phyloP scores from a whole-genome alignment of 2,113 vertebrate genomes.

The Agapornis roseicollis region DNA sequence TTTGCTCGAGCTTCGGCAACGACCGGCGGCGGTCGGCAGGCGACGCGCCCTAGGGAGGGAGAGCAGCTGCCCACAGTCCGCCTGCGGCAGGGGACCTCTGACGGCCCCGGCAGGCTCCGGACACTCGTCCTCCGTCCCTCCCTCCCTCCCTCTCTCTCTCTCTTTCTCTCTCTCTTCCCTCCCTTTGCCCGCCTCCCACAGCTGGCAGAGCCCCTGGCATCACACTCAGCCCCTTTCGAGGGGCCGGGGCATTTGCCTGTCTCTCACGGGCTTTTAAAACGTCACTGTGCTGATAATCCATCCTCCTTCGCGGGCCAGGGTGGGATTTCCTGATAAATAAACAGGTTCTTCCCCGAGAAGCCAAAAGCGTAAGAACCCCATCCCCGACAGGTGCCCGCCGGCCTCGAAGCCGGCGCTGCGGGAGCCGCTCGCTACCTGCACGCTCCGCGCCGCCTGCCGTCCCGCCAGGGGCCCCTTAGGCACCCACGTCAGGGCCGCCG shows the following conservation, averaged over 20 bases:
- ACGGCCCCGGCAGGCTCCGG: constrained; percentile 35
- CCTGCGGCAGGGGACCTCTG: constrained; percentile 35
- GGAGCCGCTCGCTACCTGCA: not conserved
- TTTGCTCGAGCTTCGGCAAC: not conserved
- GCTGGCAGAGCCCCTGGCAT: not conserved
- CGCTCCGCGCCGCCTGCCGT: not conserved
- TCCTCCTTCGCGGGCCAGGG: not conserved
- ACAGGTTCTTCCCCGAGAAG: not conserved
- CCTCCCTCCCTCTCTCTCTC: constrained; percentile 16
- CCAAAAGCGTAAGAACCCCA: not conserved
- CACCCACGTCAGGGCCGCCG: not conserved
- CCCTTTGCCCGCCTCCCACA: constrained; percentile 5
- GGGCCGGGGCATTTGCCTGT: too few relatives aligned
- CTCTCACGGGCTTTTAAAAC: not conserved
- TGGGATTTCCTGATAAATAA: not conserved
- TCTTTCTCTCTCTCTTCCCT: constrained; percentile 34
- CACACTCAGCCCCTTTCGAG: not conserved
- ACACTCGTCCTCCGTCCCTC: constrained; percentile 63
- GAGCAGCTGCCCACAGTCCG: not conserved
- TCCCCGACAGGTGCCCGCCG: not conserved
- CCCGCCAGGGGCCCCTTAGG: too few relatives aligned
- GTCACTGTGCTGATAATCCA: not conserved
- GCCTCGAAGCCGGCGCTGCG: not conserved
- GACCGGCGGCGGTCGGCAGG: not conserved
- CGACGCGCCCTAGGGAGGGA: not conserved